phyloP scores from a whole-genome alignment of 1,140 invertebrate genomes.

The Brachionus rubens region DNA sequence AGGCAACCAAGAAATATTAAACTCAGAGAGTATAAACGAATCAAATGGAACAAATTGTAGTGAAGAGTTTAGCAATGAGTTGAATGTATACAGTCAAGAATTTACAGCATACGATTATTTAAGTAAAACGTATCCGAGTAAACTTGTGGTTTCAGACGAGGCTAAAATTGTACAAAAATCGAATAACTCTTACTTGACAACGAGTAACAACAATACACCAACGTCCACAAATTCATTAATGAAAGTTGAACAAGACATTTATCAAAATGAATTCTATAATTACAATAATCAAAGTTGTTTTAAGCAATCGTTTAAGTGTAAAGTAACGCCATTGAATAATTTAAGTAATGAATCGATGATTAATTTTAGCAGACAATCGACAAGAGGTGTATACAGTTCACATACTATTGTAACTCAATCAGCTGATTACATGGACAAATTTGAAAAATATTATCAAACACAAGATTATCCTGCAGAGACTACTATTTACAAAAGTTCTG shows the following conservation, averaged over 20 bases:
- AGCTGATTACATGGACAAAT: background rate
- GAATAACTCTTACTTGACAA: background rate
- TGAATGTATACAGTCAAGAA: constrained; percentile 29
- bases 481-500: background rate
- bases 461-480: background rate
- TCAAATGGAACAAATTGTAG: constrained; percentile 11
- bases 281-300: constrained; percentile 26
- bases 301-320: constrained; percentile 2
- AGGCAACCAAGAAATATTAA: background rate
- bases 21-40: constrained; percentile 1
- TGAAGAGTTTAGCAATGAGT: background rate
- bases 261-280: constrained; percentile 1
- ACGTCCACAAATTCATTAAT: background rate
- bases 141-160: background rate
- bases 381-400: too few relatives aligned
- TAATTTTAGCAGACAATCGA: background rate
- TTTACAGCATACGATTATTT: background rate
- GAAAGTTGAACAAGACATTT: background rate
- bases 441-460: constrained; percentile 4
- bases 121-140: background rate
- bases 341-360: background rate
- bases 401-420: too few relatives aligned
- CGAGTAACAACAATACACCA: constrained; percentile 22
- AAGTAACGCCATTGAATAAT: background rate
- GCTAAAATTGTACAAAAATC: background rate